phyloP scores from a whole-genome alignment of 2,888 invertebrate genomes.

The Ischnura elegans region DNA sequence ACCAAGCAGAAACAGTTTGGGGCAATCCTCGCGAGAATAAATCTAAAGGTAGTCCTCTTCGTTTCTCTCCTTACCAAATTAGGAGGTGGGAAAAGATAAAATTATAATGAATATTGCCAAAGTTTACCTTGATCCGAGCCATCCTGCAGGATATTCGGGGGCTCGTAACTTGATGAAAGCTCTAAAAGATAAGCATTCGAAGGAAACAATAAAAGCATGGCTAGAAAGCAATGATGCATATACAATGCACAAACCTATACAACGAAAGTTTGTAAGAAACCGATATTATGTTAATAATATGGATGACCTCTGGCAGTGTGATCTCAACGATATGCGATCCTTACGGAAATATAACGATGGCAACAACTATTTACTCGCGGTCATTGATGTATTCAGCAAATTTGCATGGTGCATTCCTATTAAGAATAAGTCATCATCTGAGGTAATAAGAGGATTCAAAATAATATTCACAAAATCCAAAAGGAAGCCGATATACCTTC shows the following conservation, averaged over 20 bases:
- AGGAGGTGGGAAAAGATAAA: background rate
- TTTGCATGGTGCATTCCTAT: background rate
- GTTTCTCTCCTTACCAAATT: background rate
- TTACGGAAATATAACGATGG: background rate
- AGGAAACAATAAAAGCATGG: conserved; percentile 66
- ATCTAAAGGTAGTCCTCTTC: too few species aligned
- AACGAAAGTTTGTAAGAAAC: conserved; percentile 68
- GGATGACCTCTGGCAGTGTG: conserved; percentile 71
- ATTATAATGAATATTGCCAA: background rate
- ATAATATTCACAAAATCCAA: conserved; percentile 30
- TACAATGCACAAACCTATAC: conserved; percentile 39
- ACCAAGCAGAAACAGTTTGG: too few species aligned
- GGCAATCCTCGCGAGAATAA: too few species aligned
- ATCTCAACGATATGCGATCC: too few species aligned
- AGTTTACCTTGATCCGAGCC: background rate
- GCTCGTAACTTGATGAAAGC: conserved; percentile 47
- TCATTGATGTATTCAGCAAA: conserved; percentile 46
- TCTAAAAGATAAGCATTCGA: background rate
- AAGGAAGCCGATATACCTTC: conserved; percentile 68
- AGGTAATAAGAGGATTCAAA: conserved; percentile 2
- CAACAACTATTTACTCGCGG: background rate
- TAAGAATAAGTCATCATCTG: conserved; percentile 23
- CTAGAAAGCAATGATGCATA: conserved; percentile 71
- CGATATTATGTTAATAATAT: conserved; percentile 70
- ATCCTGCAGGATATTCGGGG: background rate